Conservation (phyloP, 2,888 invertebrate species). For the Subacronicta megacephala region DNA sequence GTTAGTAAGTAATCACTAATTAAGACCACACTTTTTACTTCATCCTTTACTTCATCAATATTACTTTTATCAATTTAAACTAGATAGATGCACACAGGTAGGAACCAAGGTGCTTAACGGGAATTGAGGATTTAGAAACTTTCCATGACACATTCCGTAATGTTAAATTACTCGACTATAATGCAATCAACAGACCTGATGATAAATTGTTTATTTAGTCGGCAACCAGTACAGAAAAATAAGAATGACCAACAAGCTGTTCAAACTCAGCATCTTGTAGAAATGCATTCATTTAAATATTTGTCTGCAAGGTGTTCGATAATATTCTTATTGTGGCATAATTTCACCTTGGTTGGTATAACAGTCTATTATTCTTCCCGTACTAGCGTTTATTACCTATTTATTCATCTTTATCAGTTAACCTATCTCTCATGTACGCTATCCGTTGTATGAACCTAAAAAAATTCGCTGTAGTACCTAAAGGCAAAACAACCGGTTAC, state of each 20-base stretch:
- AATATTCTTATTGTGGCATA: conserved; percentile 21
- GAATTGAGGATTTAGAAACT: conserved; percentile 23
- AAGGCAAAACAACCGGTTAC: too few relatives aligned
- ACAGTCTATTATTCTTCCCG: conserved; percentile 23
- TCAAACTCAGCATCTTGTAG: conserved; percentile 31
- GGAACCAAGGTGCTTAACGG: conserved; percentile 16
- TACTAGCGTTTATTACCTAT: background rate
- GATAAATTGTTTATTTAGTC: conserved; percentile 37
- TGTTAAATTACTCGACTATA: conserved; percentile 29
- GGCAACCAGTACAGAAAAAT: conserved; percentile 26
- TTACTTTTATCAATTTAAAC: conserved; percentile 19
- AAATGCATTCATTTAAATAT: conserved; percentile 46
- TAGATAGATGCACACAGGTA: conserved; percentile 24
- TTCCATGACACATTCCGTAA: conserved; percentile 29
- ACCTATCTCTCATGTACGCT: background rate
- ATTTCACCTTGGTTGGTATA: conserved; percentile 4
- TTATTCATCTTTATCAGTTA: background rate
- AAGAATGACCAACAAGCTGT: conserved; percentile 32
- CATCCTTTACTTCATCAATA: conserved; percentile 21
- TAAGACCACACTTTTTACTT: conserved; percentile 30
- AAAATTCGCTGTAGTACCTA: too few relatives aligned
- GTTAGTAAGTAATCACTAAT: conserved; percentile 29
- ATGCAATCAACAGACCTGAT: conserved; percentile 32
- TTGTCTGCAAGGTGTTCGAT: conserved; percentile 48
- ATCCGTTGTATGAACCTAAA: background rate